Evolutionary conservation across 2,888 invertebrate genomes (phyloP), one percentile per base, ranked within the genome.

Genomic region (Sarcophaga caerulescens): DNA sequence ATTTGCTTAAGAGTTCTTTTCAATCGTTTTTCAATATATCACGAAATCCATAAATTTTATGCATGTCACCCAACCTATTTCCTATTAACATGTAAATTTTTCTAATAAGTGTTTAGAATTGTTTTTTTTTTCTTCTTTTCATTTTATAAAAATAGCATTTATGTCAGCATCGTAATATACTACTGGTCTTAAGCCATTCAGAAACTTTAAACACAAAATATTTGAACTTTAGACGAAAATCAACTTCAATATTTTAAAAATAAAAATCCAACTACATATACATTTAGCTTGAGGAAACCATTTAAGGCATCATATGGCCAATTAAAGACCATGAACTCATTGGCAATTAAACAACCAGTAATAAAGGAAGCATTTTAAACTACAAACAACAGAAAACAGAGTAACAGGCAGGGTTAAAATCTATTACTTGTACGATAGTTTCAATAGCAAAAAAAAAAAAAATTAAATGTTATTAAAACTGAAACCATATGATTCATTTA

Each of bases 241-340:
- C 35, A 35, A 35, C 35, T 8, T 35, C 35, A 35, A 35, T 35
- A 10, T 35, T 10, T 3, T 21, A 44, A 19, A 59, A 45, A 52
- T 17, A 77, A 57, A 60, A n/a, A 60, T 66, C 60, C 10, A 74
- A 59, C 25, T 35, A 6, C 1, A 1, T 35, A 35, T 35, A 2
- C 35, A 35, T 35, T 35, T 35, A 35, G 8, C 35, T 35, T 35
- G 8, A 10, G 2, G 10, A 65, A 52, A 73, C n/a, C 44, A 4
- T 57, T 65, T 5, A 47, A 70, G 65, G 59, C 76, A 65, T 77
- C 71, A 60, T 47, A 21, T 52, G 25, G 17, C 47, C 66, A 71
- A 66, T 77, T 65, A 66, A 57, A 82, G 76, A 77, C 82, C 82
- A 71, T 82, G 82, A 82, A 82, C 76, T 82, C 82, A 71, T 60